phyloP scores from a whole-genome alignment of 2,797 vertebrate species.

The Gymnothorax reevesii region DNA sequence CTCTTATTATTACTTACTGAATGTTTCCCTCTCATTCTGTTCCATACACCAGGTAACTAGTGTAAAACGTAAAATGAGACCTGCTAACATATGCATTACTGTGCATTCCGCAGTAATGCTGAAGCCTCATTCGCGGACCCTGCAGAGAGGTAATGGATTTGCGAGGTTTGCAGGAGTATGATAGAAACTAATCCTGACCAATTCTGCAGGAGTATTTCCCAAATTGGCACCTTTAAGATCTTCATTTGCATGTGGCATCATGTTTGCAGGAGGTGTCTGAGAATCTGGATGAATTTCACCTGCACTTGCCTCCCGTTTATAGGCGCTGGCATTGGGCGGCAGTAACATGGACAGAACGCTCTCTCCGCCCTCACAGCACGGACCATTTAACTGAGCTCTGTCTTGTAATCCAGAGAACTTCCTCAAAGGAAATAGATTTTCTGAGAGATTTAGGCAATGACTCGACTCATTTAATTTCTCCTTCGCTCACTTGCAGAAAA shows the following conservation, averaged over 20 bases:
- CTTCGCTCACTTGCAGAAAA: not conserved
- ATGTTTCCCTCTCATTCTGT: not conserved
- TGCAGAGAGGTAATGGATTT: not conserved
- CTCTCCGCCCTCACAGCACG: conserved; percentile 50
- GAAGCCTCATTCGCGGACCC: not conserved
- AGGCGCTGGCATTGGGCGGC: conserved; percentile 53
- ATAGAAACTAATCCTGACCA: not conserved
- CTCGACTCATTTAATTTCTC: not conserved
- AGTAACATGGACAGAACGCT: conserved; percentile 28
- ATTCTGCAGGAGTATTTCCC: not conserved
- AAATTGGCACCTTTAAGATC: conserved; percentile 48
- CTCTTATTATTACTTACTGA: conserved; percentile 9
- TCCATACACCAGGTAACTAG: not conserved
- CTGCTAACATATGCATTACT: not conserved
- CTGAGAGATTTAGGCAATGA: not conserved
- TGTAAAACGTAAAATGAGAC: not conserved
- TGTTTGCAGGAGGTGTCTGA: conserved; percentile 27
- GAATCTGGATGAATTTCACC: conserved; percentile 48
- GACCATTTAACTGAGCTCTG: not conserved
- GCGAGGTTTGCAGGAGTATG: not conserved
- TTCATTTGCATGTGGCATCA: conserved; percentile 38
- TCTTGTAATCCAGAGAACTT: not conserved
- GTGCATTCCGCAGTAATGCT: not conserved
- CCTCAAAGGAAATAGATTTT: not conserved
- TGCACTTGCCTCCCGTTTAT: conserved; percentile 54